These are phyloP conservation scores for Myopa tessellatipennis DNA, from an alignment of 2,888 invertebrate species.

Conservation along the genomic window DNA sequence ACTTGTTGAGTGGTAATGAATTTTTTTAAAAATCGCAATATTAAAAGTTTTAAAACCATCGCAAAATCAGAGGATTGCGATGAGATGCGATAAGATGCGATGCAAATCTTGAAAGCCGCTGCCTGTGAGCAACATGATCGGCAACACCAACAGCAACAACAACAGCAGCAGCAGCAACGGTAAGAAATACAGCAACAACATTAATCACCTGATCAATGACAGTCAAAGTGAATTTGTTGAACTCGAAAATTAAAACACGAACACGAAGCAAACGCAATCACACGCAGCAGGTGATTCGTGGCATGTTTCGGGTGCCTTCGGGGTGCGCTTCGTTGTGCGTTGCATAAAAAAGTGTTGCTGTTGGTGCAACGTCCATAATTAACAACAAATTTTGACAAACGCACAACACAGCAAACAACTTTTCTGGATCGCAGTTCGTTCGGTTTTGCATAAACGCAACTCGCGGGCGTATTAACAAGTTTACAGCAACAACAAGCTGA, in stretches of 20 bases:
- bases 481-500: not conserved
- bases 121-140: not conserved
- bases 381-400: constrained; percentile 7
- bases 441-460: not conserved
- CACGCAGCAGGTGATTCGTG: not conserved
- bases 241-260: constrained; percentile 2
- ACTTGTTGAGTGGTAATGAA: not conserved
- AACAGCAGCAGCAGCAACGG: not conserved
- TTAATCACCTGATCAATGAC: not conserved
- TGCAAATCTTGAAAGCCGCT: not conserved
- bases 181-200: not conserved
- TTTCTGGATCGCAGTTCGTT: not conserved
- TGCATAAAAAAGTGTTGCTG: not conserved
- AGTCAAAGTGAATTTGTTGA: constrained; percentile 16
- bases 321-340: too few species aligned
- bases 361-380: not conserved
- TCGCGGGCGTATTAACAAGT: not conserved
- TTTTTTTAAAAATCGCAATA: not conserved
- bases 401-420: not conserved
- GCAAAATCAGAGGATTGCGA: too few species aligned
- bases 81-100: too few species aligned
- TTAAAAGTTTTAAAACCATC: too few species aligned
- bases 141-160: not conserved
- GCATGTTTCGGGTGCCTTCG: too few species aligned
- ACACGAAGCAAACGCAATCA: not conserved